Evolutionary conservation across 2,797 vertebrate genomes (phyloP), one percentile per base, ranked within the genome.

Genomic region (Jordanella pulchra): DNA sequence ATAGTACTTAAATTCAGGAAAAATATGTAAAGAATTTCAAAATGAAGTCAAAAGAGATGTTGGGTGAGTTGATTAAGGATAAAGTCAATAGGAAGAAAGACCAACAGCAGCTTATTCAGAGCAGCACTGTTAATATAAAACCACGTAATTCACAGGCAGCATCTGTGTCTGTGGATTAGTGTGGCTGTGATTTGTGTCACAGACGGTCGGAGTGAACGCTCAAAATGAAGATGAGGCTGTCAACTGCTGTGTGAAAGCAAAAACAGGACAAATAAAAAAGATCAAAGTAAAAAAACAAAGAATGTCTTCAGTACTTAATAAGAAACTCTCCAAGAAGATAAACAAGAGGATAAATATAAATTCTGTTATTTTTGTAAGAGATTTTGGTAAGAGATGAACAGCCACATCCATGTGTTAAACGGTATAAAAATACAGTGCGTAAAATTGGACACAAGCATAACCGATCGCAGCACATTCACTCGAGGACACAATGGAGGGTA

Each of bases 111-210:
- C 64, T 42, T 78, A 69, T 27, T 71, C 69, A 56, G 63, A 51
- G 53, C 58, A 30, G 44, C 45, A 2, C 12, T 1, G 61, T 71
- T 81, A 81, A 76, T 77, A 75, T 77, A 58, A 86, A 69, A 65
- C 39, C 68, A 65, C 67, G 73, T 81, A 81, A 83, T 81, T 64
- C 60, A 15, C 23, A 17, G 69, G 71, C 63, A 65, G 64, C 74
- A 71, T 83, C 66, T 79, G 78, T 80, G 55, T n/a, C n/a, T 77
- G 50, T 44, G 60, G 35, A 64, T 64, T 42, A 25, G 50, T 77
- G 63, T 61, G 50, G 76, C 14, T 75, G 75, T 68, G 51, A 32
- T 63, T 67, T 54, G 58, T 44, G 55, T 67, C 28, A 45, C 32
- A 50, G 30, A 3, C n/a, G 4, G n/a, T 7, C 28, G n/a, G 69